Evolutionary conservation across 1,140 invertebrate genomes (phyloP), one percentile per base, ranked within the genome.

Genomic region (Portunus trituberculatus): DNA sequence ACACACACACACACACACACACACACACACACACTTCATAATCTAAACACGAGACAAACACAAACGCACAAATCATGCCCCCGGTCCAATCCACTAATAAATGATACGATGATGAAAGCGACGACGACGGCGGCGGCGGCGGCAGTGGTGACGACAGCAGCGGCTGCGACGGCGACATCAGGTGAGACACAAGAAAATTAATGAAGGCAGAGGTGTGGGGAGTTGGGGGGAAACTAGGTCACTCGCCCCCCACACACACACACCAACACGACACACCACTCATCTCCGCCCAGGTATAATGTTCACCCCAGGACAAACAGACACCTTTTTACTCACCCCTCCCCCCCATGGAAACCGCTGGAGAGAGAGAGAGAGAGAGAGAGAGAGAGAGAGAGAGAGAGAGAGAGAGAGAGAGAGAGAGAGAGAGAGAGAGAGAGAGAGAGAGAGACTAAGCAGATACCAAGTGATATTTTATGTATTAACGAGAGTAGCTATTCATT

Each of bases 361-460:
- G 52, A 59, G 10, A 86, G 84, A 39, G 12, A 86, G 84, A 39
- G 14, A 86, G 14, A 86, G 12, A 39, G 14, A 86, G 84, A 86
- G 84, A 39, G 84, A 86, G 32, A 86, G 86, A 46, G 86, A 88
- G 86, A 88, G 86, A 46, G 86, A 88, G 86, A 88, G 86, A 46
- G 86, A 88, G 45, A 88, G 45, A 46, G 86, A 88, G 86, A 46
- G 86, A 88, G 86, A 88, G 86, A 46, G 86, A 88, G 86, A 46
- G 86, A 88, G 86, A 88, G 86, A 88, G 86, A 88, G 86, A 88
- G 86, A 88, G 86, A 88, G 86, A 29, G n/a, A 76, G 52, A 52
- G 48, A 52, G 48, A 52, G 48, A 52, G 52, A 59, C 52, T 59
- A 4, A 59, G 12, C 52, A 12, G 16, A 12, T 20, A 59, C 10